These are phyloP conservation scores for Sebastolobus altivelis DNA, from an alignment of 2,797 vertebrate species.

Conservation along the genomic window DNA sequence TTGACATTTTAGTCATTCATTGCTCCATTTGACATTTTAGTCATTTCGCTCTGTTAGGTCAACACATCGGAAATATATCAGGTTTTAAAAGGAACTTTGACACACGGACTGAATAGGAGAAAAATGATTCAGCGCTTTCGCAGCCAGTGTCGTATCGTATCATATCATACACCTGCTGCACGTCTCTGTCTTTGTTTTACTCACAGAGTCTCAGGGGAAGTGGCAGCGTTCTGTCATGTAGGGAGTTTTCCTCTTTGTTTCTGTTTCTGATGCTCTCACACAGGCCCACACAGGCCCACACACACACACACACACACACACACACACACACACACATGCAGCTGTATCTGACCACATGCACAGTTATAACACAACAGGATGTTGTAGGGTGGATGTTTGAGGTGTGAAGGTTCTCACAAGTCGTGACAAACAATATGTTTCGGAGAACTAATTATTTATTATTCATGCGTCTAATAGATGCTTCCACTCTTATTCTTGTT, in stretches of 20 bases:
- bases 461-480: constrained; percentile 19
- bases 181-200: constrained; percentile 57
- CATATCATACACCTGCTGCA: constrained; percentile 58
- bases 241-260: constrained; percentile 73
- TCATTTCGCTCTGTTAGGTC: background rate
- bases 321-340: constrained; percentile 31
- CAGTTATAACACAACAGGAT: constrained; percentile 81
- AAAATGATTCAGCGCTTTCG: constrained; percentile 61
- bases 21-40: background rate
- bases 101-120: constrained; percentile 11
- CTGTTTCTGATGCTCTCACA: constrained; percentile 55
- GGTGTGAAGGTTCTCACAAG: constrained; percentile 73
- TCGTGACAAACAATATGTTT: constrained; percentile 66
- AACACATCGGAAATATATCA: background rate
- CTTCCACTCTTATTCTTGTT: background rate
- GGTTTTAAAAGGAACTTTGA: constrained; percentile 29
- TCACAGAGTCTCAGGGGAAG: constrained; percentile 64
- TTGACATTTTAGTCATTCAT: constrained; percentile 5
- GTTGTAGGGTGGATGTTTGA: constrained; percentile 74
- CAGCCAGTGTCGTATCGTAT: constrained; percentile 21
- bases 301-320: background rate
- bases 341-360: constrained; percentile 77
- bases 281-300: constrained; percentile 10
- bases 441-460: constrained; percentile 62
- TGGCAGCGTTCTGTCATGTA: constrained; percentile 55